Percentiles rank a stretch among this genome's conserved stretches.
Evolutionary conservation across 1,140 invertebrate genomes (phyloP).

Genomic region (Drosophila saltans): DNA sequence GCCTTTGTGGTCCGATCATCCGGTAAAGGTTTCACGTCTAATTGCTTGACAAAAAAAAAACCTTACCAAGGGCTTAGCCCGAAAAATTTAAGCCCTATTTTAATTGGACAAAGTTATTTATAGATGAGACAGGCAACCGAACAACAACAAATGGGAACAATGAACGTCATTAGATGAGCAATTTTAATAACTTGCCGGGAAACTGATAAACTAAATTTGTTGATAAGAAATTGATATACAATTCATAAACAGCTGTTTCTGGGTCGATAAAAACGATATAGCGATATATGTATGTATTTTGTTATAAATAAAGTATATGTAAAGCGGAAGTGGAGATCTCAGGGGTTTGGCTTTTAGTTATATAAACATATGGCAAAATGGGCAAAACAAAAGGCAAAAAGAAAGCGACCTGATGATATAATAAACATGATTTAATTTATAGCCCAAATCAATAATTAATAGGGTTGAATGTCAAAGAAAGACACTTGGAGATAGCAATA

Average conservation of each 20-base stretch:
- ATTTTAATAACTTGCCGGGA: conserved; percentile 27
- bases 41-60: conserved; percentile 49
- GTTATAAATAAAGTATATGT: too few relatives aligned
- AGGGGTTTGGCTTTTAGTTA: conserved; percentile 35
- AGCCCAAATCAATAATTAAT: conserved; percentile 59
- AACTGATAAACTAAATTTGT: neutral
- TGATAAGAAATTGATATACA: conserved; percentile 39
- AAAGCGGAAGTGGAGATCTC: too few relatives aligned
- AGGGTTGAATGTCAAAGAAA: conserved; percentile 43
- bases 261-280: conserved; percentile 25
- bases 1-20: conserved; percentile 39
- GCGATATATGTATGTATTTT: neutral
- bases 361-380: conserved; percentile 65
- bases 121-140: neutral
- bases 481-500: conserved; percentile 4
- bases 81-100: neutral
- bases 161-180: conserved; percentile 36
- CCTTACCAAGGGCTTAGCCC: neutral
- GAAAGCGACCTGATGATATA: conserved; percentile 71
- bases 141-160: neutral
- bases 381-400: conserved; percentile 44
- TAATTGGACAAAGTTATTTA: conserved; percentile 1
- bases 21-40: conserved; percentile 36
- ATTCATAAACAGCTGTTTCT: conserved; percentile 54
- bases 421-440: conserved; percentile 61